Base-by-base conservation (phyloP, 2,113 vertebrate species). In the Opisthocomus hoazin region DNA sequence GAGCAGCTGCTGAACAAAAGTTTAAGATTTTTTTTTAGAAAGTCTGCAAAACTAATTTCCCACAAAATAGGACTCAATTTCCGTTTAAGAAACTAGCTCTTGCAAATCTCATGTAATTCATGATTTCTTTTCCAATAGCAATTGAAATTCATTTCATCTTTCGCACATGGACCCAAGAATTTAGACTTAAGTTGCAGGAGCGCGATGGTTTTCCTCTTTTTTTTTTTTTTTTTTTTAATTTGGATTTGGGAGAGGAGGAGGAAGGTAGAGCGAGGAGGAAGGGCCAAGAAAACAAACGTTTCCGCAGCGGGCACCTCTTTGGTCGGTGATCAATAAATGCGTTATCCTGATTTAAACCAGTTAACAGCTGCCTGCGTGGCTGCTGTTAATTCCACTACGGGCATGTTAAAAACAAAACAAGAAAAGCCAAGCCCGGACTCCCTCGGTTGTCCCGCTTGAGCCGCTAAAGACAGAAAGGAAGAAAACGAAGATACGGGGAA, bases 31-130 rank as follows among this genome's bases (percentile, higher is more conserved):
- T 97, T 96, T 96, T 91, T 82, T 75, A 97, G 94, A 96, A 98
- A 98, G 98, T 98, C 98, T 98, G 98, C 97, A 98, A 98, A 98
- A 98, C 98, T 98, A 98, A 98, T 98, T 98, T 98, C 97, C 98
- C 98, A 97, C 97, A 98, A 98, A 98, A 98, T 98, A 98, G 96
- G 96, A 96, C 95, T 98, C 98, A 98, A 98, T 98, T 98, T 98
- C 98, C 98, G 97, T 98, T 98, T 96, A 97, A 98, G 96, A 97
- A 98, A 97, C 93, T 94, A 94, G 93, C 76, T 82, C 96, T 98
- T 96, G 95, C 94, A 98, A 97, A 97, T 97, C 96, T 97, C 96
- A 95, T 94, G 89, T 96, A 96, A 97, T 95, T 97, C 95, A 92
- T 86, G 96, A 97, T 96, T 95, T 97, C n/a, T 45, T 94, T 93